Conservation (phyloP, 1,140 invertebrate genomes). For the Drosophila leontia region DNA sequence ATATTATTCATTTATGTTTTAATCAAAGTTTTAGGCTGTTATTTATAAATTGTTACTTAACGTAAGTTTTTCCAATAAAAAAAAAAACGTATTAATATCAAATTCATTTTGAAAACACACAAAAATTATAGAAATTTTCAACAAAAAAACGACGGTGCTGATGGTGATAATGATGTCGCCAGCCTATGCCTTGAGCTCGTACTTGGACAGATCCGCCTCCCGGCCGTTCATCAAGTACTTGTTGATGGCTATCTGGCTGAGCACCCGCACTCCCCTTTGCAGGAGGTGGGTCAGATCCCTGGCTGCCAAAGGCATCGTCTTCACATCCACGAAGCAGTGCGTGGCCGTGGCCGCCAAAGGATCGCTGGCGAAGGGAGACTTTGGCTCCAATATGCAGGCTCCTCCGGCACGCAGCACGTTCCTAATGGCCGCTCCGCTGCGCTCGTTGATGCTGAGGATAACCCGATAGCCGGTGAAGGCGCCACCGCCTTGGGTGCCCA, state of each 20-base stretch:
- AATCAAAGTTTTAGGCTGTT: not conserved
- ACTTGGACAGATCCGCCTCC: conserved; percentile 66
- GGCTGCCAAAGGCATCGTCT: conserved; percentile 55
- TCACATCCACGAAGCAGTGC: conserved; percentile 78
- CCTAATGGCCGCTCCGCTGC: conserved; percentile 88
- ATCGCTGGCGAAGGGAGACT: conserved; percentile 59
- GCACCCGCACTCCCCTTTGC: conserved; percentile 52
- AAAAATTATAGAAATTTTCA: not conserved
- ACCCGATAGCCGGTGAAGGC: conserved; percentile 90
- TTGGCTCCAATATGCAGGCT: conserved; percentile 87
- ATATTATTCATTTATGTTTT: not conserved
- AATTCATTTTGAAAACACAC: not conserved
- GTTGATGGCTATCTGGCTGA: conserved; percentile 79
- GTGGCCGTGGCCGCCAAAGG: conserved; percentile 44
- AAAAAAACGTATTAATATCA: not conserved
- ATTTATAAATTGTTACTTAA: not conserved
- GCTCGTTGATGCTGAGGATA: conserved; percentile 88
- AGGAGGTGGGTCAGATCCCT: conserved; percentile 51
- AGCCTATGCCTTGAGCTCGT: conserved; percentile 27
- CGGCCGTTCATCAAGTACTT: conserved; percentile 71
- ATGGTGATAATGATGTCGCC: too few species aligned
- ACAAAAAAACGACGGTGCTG: not conserved
- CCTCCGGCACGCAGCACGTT: conserved; percentile 90
- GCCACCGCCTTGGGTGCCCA: conserved; percentile 50
- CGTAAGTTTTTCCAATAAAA: too few species aligned